Evolutionary conservation across 1,140 invertebrate genomes (phyloP).

Genomic region (Drosophila quadrilineata): DNA sequence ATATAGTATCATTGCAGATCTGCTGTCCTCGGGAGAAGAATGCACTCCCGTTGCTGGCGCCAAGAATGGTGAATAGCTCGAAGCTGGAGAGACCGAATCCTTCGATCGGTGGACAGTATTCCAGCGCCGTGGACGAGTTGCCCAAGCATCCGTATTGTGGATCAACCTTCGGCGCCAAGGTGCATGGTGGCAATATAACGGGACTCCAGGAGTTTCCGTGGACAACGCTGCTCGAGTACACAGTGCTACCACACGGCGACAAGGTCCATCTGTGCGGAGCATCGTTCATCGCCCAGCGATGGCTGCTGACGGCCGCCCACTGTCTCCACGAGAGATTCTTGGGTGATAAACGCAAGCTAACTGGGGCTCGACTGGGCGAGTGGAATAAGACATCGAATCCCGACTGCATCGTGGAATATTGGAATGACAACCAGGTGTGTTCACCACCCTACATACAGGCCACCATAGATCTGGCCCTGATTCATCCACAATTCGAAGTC

Average conservation of each 20-base stretch:
- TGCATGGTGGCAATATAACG: constrained; percentile 38
- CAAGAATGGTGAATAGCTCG: constrained; percentile 20
- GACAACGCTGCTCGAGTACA: constrained; percentile 58
- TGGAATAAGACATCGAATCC: constrained; percentile 56
- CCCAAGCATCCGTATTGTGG: constrained; percentile 56
- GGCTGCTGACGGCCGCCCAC: constrained; percentile 83
- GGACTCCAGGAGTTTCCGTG: constrained; percentile 58
- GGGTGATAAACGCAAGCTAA: constrained; percentile 81
- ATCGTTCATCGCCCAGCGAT: constrained; percentile 82
- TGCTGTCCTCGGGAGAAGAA: constrained; percentile 51
- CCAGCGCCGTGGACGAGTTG: constrained; percentile 20
- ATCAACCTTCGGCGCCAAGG: constrained; percentile 27
- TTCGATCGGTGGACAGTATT: not conserved
- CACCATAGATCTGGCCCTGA: constrained; percentile 81
- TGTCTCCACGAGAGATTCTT: constrained; percentile 82
- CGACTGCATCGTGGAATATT: constrained; percentile 57
- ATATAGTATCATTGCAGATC: constrained; percentile 19
- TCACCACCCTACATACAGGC: constrained; percentile 83
- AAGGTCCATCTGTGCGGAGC: constrained; percentile 82
- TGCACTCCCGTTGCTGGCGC: constrained; percentile 18
- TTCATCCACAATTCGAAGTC: constrained; percentile 30
- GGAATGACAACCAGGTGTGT: constrained; percentile 70
- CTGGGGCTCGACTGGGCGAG: constrained; percentile 70
- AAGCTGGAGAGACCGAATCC: not conserved
- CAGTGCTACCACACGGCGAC: not conserved